Evolutionary conservation across 1,140 invertebrate species (phyloP), one percentile per base, ranked within the genome.

Genomic region (Drosophila baimaii): DNA sequence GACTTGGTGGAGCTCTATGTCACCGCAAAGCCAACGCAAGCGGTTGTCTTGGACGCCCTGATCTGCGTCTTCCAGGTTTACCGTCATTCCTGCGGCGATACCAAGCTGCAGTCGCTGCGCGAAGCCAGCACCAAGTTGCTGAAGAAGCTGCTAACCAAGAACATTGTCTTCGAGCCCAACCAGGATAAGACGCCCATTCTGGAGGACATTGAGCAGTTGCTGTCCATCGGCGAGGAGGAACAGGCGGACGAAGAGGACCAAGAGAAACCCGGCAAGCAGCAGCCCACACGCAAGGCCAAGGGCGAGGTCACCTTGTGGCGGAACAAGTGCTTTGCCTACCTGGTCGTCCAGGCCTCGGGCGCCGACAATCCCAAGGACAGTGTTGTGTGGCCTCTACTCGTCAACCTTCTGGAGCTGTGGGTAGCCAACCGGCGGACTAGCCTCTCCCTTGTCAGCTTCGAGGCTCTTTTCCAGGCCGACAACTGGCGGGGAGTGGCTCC

Each of bases 71-170:
- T 70, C 7, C 44, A 79, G n/a, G 64, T 83, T 13, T 69, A 41
- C 15, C 23, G 47, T 4, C 17, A 54, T 5, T 54, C 55, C 23
- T 43, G 33, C 19, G 19, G 10, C 0, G 55, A 79, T 1, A 15
- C 29, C n/a, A 79, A 82, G 17, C 51, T 63, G 1, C 44, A 82
- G 33, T 33, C 76, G 0, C 21, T 85, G n/a, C 37, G 33, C 0
- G 78, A 88, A n/a, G 84, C 84, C 7, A 70, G 66, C 31, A 64
- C 44, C 3, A 88, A 79, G 10, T 27, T 70, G 12, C 41, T 85
- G 5, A 77, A 72, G 13, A 66, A 68, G 17, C 7, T 85, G 23
- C 41, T 76, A 8, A 17, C 8, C 5, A 57, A 65, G 7, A 54
- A 72, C 6, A 71, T 78, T 17, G 27, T 3, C 8, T 37, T 56